Evolutionary conservation across 2,888 invertebrate species (phyloP).

Genomic region (Pammene aurita): DNA sequence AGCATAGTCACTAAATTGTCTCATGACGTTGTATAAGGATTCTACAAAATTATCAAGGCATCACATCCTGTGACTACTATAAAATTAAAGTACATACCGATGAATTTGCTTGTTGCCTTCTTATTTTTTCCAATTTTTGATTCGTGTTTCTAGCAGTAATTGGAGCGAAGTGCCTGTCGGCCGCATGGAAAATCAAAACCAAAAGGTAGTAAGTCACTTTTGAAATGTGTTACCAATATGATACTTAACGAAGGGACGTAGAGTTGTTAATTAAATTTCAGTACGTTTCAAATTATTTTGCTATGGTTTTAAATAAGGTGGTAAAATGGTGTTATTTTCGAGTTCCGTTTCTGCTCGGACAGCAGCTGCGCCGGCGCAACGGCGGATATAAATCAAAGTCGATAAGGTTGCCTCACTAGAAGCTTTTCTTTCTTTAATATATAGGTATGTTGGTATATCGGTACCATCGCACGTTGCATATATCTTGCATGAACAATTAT

Average conservation of each 20-base stretch:
- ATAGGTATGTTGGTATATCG: no score
- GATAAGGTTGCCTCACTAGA: constrained; percentile 41
- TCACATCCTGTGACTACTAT: neutral
- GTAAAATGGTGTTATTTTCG: constrained; percentile 56
- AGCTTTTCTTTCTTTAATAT: neutral
- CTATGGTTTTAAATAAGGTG: constrained; percentile 12
- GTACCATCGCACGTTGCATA: no score
- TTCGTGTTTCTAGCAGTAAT: constrained; percentile 44
- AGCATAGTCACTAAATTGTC: no score
- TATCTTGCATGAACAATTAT: no score
- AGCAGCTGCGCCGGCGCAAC: constrained; percentile 45
- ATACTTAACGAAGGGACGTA: neutral
- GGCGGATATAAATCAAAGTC: constrained; percentile 45
- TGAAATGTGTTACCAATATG: neutral
- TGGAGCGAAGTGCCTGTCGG: constrained; percentile 57
- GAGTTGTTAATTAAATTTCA: neutral
- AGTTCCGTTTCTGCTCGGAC: constrained; percentile 53
- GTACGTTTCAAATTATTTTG: neutral
- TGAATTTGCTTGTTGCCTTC: constrained; percentile 9
- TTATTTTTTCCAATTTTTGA: constrained; percentile 22
- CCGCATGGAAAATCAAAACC: constrained; percentile 45
- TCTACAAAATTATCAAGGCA: no score
- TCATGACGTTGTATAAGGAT: no score
- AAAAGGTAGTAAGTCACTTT: constrained; percentile 2
- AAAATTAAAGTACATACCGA: neutral